Base-by-base conservation (phyloP, 1,140 invertebrate species). In the Chrysoperla carnea region DNA sequence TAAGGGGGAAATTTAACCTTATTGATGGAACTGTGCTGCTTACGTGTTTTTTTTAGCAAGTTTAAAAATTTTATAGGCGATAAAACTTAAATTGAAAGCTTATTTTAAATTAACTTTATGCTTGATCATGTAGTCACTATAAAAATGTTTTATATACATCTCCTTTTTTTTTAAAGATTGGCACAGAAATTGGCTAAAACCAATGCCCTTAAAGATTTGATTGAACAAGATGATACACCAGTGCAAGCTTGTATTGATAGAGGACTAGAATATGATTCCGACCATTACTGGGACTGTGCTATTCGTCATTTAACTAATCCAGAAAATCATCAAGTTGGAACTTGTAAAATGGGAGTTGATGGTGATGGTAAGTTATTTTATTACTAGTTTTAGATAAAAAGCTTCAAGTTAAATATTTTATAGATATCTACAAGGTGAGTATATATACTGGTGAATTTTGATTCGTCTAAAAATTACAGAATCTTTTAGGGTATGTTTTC, bases 141-240 rank as follows among this genome's bases (percentile, higher is more conserved):
- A n/a, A n/a, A n/a, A 23, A 23, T 23, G 17, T 23, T 23, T 23
- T 23, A 5, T 23, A 23, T n/a, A n/a, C n/a, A n/a, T n/a, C n/a
- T n/a, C 17, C 17, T 23, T 23, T 23, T 23, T 13, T 29, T 3
- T 40, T 17, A 17, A 55, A 35, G 59, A 45, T 29, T 55, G 48
- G 39, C 66, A 68, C 52, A 87, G 81, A 58, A 66, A 13, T 51
- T 89, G 5, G 70, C 76, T 0, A 70, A 86, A 55, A 75, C 70
- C 1, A 65, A 68, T 33, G 70, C 82, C 0, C 63, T 87, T 40
- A 70, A 73, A 52, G 70, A 81, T 40, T 81, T 81, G 11, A 77
- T 85, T 57, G 61, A 72, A 15, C 55, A 86, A 41, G 78, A 84
- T 52, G 68, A 61, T 41, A 79, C 72, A 0, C 74, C 76, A 1